Percentiles rank a stretch among this genome's conserved stretches.
phyloP scores from a whole-genome alignment of 1,140 invertebrate species.

The Aphaenogaster floridana region DNA sequence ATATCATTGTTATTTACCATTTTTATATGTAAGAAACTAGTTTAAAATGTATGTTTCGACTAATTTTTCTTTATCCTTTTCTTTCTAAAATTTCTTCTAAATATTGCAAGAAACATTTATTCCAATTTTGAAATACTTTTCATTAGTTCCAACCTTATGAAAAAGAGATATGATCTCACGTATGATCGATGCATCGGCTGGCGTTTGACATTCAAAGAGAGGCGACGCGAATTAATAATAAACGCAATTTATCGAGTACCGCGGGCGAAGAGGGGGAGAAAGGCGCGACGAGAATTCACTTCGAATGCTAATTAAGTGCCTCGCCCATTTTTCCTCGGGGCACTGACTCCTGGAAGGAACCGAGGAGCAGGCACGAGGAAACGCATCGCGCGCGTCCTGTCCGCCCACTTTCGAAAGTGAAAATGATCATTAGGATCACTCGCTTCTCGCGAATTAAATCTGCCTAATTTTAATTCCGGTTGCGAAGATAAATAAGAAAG shows the following conservation, averaged over 20 bases:
- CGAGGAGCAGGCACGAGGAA: background rate
- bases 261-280: constrained; percentile 47
- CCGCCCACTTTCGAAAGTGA: constrained; percentile 72
- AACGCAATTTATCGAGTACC: constrained; percentile 28
- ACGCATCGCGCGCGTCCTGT: constrained; percentile 5
- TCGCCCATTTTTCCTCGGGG: constrained; percentile 70
- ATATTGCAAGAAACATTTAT: background rate
- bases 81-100: background rate
- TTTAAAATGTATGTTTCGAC: background rate
- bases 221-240: constrained; percentile 56
- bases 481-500: background rate
- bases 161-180: constrained; percentile 3
- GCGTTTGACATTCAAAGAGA: constrained; percentile 40
- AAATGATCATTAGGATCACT: constrained; percentile 51
- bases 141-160: background rate
- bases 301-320: constrained; percentile 81
- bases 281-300: constrained; percentile 76
- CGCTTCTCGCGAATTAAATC: constrained; percentile 1
- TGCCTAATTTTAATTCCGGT: background rate
- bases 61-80: background rate
- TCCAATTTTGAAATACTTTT: background rate
- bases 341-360: constrained; percentile 50
- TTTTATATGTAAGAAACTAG: background rate
- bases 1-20: background rate
- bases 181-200: background rate